Base-by-base conservation (phyloP, 35 echinoderm and acorn worm species). In the Anneissia japonica region DNA sequence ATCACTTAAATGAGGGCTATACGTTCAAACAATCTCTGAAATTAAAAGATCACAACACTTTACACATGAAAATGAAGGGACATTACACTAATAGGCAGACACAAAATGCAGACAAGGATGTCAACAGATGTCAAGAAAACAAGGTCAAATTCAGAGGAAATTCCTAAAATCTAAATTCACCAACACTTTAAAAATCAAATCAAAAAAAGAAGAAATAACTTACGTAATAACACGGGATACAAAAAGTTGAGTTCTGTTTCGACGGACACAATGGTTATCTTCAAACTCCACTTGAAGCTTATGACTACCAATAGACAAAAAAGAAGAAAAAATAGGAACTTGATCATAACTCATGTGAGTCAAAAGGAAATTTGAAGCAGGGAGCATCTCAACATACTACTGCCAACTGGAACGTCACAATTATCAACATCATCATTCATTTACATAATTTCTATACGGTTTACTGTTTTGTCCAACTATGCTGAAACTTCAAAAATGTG, bases 261-360 rank as follows among this genome's bases (percentile, higher is more conserved):
- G 76, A 19, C 95, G 81, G 26, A 97, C 56, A 72, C 95, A 93
- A 0, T 85, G 88, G 36, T 97, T 97, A 36, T 97, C 91, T 46
- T 97, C 95, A 89, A 97, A 87, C 83, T 97, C 95, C 35, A 97
- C 81, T 81, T 97, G 88, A 81, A 97, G 76, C 75, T 86, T 93
- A 79, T 97, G 91, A 86, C 95, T 97, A 86, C 11, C 91, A 90
- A 75, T 6, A 81, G 39, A 87, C 13, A 74, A 86, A 16, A 83
- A 26, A 5, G 29, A 35, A 74, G 81, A 35, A n/a, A 26, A 64
- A 87, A 87, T 32, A 35, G 3, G 30, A 35, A 32, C 3, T 33
- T 3, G 3, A 16, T 35, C 30, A 64, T 32, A 12, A 37, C 31
- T 10, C 36, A 77, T 77, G 32, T 77, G 32, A 37, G 19, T 37